phyloP scores from a whole-genome alignment of 1,140 invertebrate genomes.

The Brachionus calyciflorus region DNA sequence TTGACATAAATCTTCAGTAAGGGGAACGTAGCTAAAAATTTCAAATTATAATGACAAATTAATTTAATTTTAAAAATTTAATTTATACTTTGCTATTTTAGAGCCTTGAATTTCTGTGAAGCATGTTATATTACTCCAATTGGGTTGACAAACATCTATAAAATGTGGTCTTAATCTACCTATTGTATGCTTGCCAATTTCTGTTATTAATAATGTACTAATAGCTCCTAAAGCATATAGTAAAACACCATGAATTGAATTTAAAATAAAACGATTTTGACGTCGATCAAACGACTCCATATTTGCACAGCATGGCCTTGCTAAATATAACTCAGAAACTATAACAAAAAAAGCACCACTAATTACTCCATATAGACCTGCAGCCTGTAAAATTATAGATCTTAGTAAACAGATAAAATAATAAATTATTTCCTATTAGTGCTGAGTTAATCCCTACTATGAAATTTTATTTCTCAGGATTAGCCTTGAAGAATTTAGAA shows the following conservation, averaged over 20 bases:
- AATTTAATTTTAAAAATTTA: slow-evolving; percentile 45
- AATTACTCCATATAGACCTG: slow-evolving; percentile 34
- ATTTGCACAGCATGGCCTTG: slow-evolving; percentile 23
- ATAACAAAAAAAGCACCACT: slow-evolving; percentile 11
- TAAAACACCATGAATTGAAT: slow-evolving; percentile 21
- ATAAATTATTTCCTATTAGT: too few species aligned
- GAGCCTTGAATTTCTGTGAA: slow-evolving; percentile 14
- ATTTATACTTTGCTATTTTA: slow-evolving; percentile 3
- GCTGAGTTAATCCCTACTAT: too few species aligned
- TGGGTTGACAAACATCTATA: slow-evolving; percentile 66
- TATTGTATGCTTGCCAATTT: slow-evolving; percentile 85
- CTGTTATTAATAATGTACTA: slow-evolving; percentile 65
- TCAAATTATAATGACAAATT: not conserved
- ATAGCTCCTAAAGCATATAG: slow-evolving; percentile 35
- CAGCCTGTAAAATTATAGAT: not conserved
- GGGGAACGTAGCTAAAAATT: slow-evolving; percentile 52
- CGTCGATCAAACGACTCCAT: slow-evolving; percentile 5
- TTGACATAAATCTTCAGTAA: slow-evolving; percentile 59
- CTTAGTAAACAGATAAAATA: too few species aligned
- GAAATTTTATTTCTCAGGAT: too few species aligned
- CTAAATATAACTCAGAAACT: slow-evolving; percentile 28
- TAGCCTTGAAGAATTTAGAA: too few species aligned
- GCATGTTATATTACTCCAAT: slow-evolving; percentile 48
- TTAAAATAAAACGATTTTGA: slow-evolving; percentile 38
- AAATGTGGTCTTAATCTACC: slow-evolving; percentile 88